phyloP scores from a whole-genome alignment of 2,113 vertebrate species.

The Halichoeres trimaculatus region DNA sequence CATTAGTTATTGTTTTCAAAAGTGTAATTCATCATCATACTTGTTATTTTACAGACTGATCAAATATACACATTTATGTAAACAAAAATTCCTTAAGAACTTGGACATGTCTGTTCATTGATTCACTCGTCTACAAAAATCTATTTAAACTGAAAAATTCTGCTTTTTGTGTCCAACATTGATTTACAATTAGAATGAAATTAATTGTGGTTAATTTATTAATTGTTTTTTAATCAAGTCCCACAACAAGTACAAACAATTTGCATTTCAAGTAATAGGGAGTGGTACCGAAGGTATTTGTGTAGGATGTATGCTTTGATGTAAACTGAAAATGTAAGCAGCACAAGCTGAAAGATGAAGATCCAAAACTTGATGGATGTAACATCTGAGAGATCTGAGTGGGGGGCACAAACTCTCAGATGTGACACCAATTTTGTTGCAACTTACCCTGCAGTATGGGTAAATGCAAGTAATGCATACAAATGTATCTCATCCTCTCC shows the following conservation, averaged over 20 bases:
- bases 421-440: conserved; percentile 30
- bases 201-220: too few species aligned
- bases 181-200: too few species aligned
- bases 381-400: conserved; percentile 13
- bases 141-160: too few species aligned
- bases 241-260: background rate
- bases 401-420: conserved; percentile 13
- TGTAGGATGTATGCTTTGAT: background rate
- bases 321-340: background rate
- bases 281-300: background rate
- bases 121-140: too few species aligned
- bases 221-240: too few species aligned
- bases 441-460: conserved; percentile 14
- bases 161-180: too few species aligned
- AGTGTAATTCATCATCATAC: too few species aligned
- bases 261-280: background rate
- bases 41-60: too few species aligned
- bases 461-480: conserved; percentile 44
- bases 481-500: conserved; percentile 48
- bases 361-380: conserved; percentile 24
- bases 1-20: too few species aligned
- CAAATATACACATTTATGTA: too few species aligned
- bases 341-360: conserved; percentile 17
- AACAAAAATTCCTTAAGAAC: too few species aligned
- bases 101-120: too few species aligned